phyloP scores from a whole-genome alignment of 2,113 vertebrate species.

The Mobula birostris region DNA sequence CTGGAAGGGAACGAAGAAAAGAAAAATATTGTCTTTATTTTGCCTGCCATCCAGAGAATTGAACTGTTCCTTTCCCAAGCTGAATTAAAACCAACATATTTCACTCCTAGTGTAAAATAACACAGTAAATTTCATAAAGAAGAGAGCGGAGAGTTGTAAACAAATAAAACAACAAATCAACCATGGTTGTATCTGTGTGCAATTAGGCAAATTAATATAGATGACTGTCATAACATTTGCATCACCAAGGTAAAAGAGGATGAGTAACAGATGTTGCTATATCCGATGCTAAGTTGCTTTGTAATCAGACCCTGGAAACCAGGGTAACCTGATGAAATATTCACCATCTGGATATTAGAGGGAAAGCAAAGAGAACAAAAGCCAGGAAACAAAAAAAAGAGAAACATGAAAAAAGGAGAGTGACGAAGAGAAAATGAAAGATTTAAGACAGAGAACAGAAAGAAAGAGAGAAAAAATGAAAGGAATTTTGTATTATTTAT shows the following conservation, averaged over 20 bases:
- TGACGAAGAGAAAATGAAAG: too few species aligned
- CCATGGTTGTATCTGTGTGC: constrained; percentile 1
- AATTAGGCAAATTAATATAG: constrained; percentile 31
- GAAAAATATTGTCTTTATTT: too few species aligned
- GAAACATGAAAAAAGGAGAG: background rate
- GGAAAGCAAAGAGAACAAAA: too few species aligned
- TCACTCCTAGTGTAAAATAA: background rate
- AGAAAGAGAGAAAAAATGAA: too few species aligned
- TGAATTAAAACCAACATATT: background rate
- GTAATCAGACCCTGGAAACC: background rate
- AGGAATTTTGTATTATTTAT: too few species aligned
- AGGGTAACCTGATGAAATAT: background rate
- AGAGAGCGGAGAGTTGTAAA: background rate
- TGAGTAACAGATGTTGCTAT: background rate
- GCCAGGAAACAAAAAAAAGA: too few species aligned
- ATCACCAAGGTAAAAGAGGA: background rate
- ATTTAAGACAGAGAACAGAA: too few species aligned
- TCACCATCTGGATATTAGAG: background rate
- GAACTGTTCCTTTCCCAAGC: background rate
- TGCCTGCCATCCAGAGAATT: background rate
- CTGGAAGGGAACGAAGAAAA: too few species aligned
- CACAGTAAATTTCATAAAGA: background rate
- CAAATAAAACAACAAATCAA: background rate
- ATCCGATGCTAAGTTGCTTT: background rate
- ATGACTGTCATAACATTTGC: constrained; percentile 17